Percentiles rank a stretch among this genome's conserved stretches.
These are phyloP conservation scores for Nemapogon koenigi DNA, from an alignment of 2,888 invertebrate species.

Conservation along the genomic window DNA sequence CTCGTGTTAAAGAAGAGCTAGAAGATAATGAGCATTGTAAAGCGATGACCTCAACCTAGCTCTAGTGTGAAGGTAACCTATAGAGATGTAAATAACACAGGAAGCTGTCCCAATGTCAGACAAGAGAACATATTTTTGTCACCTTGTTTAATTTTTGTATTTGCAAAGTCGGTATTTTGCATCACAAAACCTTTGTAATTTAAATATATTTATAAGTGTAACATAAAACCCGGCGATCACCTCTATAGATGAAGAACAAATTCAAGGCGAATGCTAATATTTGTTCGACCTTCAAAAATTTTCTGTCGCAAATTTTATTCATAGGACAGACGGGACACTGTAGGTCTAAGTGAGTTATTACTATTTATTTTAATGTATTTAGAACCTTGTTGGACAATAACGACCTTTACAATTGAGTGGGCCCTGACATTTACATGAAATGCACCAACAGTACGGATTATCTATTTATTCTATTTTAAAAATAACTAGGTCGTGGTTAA, in stretches of 20 bases:
- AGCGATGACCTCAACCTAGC: constrained; percentile 51
- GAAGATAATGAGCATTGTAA: too few species aligned
- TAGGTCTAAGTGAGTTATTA: too few species aligned
- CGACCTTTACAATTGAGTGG: constrained; percentile 7
- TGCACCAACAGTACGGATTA: not conserved
- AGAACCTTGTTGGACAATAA: constrained; percentile 1
- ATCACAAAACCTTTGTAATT: constrained; percentile 44
- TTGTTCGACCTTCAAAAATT: constrained; percentile 38
- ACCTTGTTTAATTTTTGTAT: constrained; percentile 22
- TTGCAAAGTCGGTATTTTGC: constrained; percentile 21
- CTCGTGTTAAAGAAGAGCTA: too few species aligned
- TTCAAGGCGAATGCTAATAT: constrained; percentile 42
- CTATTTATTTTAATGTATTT: constrained; percentile 2
- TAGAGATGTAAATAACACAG: constrained; percentile 57
- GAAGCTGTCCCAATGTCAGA: constrained; percentile 52
- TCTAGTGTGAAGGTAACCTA: constrained; percentile 46
- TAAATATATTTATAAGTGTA: constrained; percentile 30
- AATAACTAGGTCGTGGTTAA: too few species aligned
- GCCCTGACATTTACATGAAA: constrained; percentile 6
- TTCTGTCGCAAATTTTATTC: constrained; percentile 20
- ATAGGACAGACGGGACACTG: constrained; percentile 2
- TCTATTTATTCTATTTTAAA: too few species aligned
- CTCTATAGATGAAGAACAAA: constrained; percentile 40
- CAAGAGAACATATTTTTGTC: constrained; percentile 21
- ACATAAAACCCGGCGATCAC: constrained; percentile 39